phyloP scores from a whole-genome alignment of 1,140 invertebrate genomes.

The Onthophagus taurus region DNA sequence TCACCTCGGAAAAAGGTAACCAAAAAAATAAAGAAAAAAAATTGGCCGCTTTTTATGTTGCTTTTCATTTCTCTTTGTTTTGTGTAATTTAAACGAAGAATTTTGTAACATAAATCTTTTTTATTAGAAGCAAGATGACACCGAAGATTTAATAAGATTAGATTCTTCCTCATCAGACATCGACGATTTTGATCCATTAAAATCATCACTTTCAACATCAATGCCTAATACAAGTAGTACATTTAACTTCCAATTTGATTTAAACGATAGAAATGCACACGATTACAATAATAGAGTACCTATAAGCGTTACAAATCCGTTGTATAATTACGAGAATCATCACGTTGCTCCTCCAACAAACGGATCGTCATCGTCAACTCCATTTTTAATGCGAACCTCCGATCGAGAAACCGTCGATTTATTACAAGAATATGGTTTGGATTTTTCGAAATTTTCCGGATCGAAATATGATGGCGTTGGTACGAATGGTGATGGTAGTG shows the following conservation, averaged over 20 bases:
- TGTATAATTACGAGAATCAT: conserved; percentile 34
- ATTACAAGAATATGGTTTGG: conserved; percentile 46
- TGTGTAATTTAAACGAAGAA: conserved; percentile 7
- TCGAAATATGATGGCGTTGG: conserved; percentile 25
- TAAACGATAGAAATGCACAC: conserved; percentile 18
- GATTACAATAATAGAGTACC: conserved; percentile 19
- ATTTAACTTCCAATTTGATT: conserved; percentile 7
- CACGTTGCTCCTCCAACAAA: conserved; percentile 21
- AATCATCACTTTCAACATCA: conserved; percentile 33
- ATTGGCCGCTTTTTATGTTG: too few relatives aligned
- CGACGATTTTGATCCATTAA: conserved; percentile 52
- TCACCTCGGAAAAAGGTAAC: conserved; percentile 33
- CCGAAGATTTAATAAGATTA: conserved; percentile 49
- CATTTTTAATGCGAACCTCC: conserved; percentile 5
- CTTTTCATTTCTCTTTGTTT: too few relatives aligned
- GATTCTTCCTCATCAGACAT: conserved; percentile 46
- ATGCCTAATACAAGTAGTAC: conserved; percentile 9
- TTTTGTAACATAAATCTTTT: conserved; percentile 12
- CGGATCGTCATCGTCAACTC: not conserved
- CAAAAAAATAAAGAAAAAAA: too few relatives aligned
- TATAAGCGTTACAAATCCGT: conserved; percentile 32
- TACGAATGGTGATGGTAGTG: conserved; percentile 7
- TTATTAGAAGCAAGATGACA: conserved; percentile 34
- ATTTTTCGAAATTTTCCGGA: conserved; percentile 39
- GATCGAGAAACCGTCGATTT: conserved; percentile 37